phyloP scores from a whole-genome alignment of 2,888 invertebrate genomes.

The Brenthis hecate region DNA sequence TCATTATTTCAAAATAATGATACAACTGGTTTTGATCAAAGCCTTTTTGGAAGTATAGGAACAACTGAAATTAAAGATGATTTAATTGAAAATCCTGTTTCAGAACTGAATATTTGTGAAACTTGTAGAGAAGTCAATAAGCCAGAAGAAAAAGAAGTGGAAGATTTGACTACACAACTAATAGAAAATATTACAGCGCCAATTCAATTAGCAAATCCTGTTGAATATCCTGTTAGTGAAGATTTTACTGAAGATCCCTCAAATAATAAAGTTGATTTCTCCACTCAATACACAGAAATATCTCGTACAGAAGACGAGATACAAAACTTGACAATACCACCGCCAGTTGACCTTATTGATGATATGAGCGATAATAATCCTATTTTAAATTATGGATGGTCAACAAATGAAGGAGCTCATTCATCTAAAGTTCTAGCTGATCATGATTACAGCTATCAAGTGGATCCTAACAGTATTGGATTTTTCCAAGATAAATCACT shows the following conservation, averaged over 20 bases:
- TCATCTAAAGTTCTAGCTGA: slow-evolving; percentile 41
- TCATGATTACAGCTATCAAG: slow-evolving; percentile 50
- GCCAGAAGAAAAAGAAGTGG: slow-evolving; percentile 54
- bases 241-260: slow-evolving; percentile 48
- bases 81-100: slow-evolving; percentile 40
- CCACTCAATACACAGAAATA: slow-evolving; percentile 56
- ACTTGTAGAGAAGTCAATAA: slow-evolving; percentile 66
- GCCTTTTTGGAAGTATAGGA: slow-evolving; percentile 26
- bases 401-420: slow-evolving; percentile 34
- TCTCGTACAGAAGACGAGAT: slow-evolving; percentile 65
- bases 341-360: slow-evolving; percentile 59
- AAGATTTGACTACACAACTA: slow-evolving; percentile 64
- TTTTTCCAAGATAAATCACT: slow-evolving; percentile 56
- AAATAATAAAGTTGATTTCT: slow-evolving; percentile 44
- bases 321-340: slow-evolving; percentile 62
- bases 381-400: slow-evolving; percentile 57
- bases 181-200: slow-evolving; percentile 73
- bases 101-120: slow-evolving; percentile 66
- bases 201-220: slow-evolving; percentile 67
- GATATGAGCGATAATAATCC: slow-evolving; percentile 44
- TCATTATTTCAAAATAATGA: slow-evolving; percentile 16
- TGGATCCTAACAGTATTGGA: slow-evolving; percentile 51
- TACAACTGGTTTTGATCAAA: background rate
- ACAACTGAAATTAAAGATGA: slow-evolving; percentile 36
- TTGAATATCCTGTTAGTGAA: slow-evolving; percentile 59